These are phyloP conservation scores for Hyposmocoma kahamanoa DNA, from an alignment of 1,140 invertebrate species.

Conservation along the genomic window DNA sequence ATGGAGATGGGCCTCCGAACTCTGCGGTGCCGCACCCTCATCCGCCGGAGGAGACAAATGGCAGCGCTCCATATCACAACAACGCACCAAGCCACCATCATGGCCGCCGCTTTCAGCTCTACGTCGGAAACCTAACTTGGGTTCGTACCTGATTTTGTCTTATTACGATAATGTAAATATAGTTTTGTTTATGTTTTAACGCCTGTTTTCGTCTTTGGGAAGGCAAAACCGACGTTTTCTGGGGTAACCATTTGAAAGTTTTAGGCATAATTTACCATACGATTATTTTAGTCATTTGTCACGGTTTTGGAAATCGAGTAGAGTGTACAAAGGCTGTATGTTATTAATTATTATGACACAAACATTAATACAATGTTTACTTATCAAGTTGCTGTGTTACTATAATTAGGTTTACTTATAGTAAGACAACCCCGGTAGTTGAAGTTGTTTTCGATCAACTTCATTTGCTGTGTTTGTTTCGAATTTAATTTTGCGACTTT, in stretches of 20 bases:
- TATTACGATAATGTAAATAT: conserved; percentile 50
- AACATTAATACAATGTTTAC: too few relatives aligned
- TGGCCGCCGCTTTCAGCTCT: conserved; percentile 89
- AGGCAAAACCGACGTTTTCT: conserved; percentile 20
- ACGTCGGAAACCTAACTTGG: conserved; percentile 96
- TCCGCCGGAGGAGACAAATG: conserved; percentile 80
- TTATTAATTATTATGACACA: too few relatives aligned
- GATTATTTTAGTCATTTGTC: too few relatives aligned
- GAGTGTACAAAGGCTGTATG: too few relatives aligned
- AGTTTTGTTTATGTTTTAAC: conserved; percentile 27
- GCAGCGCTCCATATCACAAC: conserved; percentile 81
- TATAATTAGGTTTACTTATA: too few relatives aligned
- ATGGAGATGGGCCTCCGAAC: conserved; percentile 71
- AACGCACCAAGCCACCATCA: conserved; percentile 79
- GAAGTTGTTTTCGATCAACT: too few relatives aligned
- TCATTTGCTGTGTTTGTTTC: too few relatives aligned
- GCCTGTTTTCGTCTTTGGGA: conserved; percentile 20
- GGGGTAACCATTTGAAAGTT: conserved; percentile 15
- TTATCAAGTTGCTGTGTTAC: too few relatives aligned
- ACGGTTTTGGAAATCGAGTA: too few relatives aligned
- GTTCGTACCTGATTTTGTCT: conserved; percentile 74
- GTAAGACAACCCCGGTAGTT: too few relatives aligned
- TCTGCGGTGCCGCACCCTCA: conserved; percentile 48
- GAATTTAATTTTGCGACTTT: too few relatives aligned
- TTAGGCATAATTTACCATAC: too few relatives aligned